Evolutionary conservation across 1,140 invertebrate species (phyloP).

Genomic region (Semibalanus balanoides): DNA sequence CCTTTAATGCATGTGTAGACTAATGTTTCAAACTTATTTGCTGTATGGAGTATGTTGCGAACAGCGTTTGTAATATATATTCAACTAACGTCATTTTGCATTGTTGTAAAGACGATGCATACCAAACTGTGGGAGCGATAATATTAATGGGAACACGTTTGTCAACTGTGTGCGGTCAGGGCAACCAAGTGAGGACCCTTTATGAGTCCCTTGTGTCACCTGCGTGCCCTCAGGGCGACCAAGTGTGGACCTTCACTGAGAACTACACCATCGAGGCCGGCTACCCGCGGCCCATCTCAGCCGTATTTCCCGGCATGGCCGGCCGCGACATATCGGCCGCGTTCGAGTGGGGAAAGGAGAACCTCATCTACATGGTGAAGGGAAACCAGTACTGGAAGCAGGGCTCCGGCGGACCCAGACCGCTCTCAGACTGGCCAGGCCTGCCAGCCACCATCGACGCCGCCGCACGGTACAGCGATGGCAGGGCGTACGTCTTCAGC

Average conservation of each 20-base stretch:
- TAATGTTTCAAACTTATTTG: too few species aligned
- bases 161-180: too few species aligned
- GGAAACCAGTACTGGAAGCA: slow-evolving; percentile 29
- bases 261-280: slow-evolving; percentile 6
- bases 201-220: background rate
- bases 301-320: slow-evolving; percentile 8
- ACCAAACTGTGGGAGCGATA: background rate
- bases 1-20: too few species aligned
- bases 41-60: too few species aligned
- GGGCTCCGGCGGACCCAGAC: too few species aligned
- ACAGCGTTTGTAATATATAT: too few species aligned
- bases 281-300: slow-evolving; percentile 7
- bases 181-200: background rate
- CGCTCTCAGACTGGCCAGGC: too few species aligned
- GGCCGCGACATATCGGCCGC: slow-evolving; percentile 30
- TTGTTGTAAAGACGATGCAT: background rate
- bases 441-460: too few species aligned
- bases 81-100: too few species aligned
- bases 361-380: slow-evolving; percentile 21
- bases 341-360: slow-evolving; percentile 35
- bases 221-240: background rate
- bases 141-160: background rate
- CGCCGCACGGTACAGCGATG: too few species aligned
- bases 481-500: too few species aligned
- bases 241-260: background rate